These are phyloP conservation scores for Acleris literana DNA, from an alignment of 2,888 invertebrate genomes.

Conservation along the genomic window DNA sequence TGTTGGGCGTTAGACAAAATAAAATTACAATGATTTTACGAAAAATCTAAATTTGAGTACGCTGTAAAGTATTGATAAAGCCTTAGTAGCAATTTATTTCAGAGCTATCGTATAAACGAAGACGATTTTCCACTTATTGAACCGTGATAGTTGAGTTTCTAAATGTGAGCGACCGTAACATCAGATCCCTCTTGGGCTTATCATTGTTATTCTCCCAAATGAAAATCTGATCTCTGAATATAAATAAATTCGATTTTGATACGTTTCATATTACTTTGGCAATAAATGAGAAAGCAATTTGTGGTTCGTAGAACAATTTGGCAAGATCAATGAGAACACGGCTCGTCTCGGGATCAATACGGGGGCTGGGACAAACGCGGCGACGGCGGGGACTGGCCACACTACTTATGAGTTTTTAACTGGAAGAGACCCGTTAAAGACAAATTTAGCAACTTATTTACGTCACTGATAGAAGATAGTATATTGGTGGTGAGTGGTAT, in stretches of 20 bases:
- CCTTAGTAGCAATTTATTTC: not conserved
- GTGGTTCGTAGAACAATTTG: constrained; percentile 64
- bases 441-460: no score
- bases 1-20: no score
- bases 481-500: no score
- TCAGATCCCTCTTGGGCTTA: not conserved
- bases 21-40: no score
- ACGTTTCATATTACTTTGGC: constrained; percentile 23
- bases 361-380: constrained; percentile 45
- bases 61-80: no score
- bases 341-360: constrained; percentile 58
- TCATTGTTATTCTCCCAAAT: constrained; percentile 24
- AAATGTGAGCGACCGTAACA: not conserved
- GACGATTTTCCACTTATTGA: not conserved
- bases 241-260: constrained; percentile 24
- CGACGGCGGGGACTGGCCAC: constrained; percentile 44
- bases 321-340: constrained; percentile 52
- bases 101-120: not conserved
- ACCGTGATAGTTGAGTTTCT: not conserved
- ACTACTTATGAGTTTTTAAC: constrained; percentile 55
- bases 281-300: constrained; percentile 51
- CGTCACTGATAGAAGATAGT: no score
- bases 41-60: no score
- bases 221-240: constrained; percentile 17
- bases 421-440: not conserved